phyloP scores from a whole-genome alignment of 1,140 invertebrate genomes.

The Linepithema humile region DNA sequence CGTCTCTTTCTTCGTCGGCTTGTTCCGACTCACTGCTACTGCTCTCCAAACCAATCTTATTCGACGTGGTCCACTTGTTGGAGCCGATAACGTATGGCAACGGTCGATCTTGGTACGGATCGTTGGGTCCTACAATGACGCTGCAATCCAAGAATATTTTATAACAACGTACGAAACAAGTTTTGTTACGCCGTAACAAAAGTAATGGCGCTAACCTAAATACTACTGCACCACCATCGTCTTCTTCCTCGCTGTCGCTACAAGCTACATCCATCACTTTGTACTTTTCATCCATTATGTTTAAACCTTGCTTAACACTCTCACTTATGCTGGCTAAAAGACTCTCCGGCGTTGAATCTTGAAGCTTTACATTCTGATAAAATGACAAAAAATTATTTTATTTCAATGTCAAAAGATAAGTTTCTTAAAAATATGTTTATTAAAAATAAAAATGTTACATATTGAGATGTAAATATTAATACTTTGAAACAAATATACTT shows the following conservation, averaged over 20 bases:
- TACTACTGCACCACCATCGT: conserved; percentile 80
- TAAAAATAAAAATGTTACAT: not conserved
- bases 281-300: conserved; percentile 89
- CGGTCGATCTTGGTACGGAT: conserved; percentile 90
- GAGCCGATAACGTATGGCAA: conserved; percentile 92
- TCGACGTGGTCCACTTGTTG: conserved; percentile 90
- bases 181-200: too few relatives aligned
- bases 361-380: conserved; percentile 67
- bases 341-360: conserved; percentile 83
- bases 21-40: conserved; percentile 85
- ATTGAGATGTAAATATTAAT: conserved; percentile 4
- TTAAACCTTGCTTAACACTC: conserved; percentile 87
- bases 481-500: conserved; percentile 48
- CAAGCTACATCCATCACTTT: conserved; percentile 88
- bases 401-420: not conserved
- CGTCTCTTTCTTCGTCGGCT: conserved; percentile 83
- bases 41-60: conserved; percentile 89
- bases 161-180: not conserved
- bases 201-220: conserved; percentile 76
- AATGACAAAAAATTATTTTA: not conserved
- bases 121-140: conserved; percentile 88
- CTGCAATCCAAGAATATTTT: conserved; percentile 81
- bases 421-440: conserved; percentile 7
- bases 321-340: conserved; percentile 87
- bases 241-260: conserved; percentile 90